Percentiles rank a stretch among this genome's conserved stretches.
Evolutionary conservation across 2,797 vertebrate genomes (phyloP).

Genomic region (Rhynchonycteris naso): DNA sequence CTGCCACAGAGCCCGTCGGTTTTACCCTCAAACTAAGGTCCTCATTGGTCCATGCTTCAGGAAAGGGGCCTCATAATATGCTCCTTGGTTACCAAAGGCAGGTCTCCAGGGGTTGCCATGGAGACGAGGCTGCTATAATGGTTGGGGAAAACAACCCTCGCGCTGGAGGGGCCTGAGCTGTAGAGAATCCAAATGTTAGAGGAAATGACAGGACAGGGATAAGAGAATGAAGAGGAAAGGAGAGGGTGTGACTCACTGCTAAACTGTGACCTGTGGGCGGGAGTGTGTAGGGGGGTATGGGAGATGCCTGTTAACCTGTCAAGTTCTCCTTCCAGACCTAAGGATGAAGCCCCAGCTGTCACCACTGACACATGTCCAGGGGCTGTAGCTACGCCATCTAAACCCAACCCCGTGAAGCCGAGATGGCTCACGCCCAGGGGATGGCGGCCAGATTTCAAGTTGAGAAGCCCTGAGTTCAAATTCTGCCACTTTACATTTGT

Average conservation of each 20-base stretch:
- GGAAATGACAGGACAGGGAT: neutral
- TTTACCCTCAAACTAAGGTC: neutral
- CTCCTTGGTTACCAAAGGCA: neutral
- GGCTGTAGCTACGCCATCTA: neutral
- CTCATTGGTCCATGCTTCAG: neutral
- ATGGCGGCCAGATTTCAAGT: neutral
- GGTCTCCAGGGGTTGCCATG: neutral
- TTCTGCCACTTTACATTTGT: neutral
- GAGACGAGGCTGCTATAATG: neutral
- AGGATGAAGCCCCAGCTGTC: neutral
- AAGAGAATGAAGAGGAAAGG: neutral
- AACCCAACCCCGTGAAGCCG: neutral
- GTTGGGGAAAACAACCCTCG: fast-evolving
- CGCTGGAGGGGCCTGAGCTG: neutral
- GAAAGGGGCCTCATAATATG: neutral
- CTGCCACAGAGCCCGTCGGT: neutral
- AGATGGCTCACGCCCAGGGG: neutral
- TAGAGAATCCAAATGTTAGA: neutral
- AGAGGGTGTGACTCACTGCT: neutral
- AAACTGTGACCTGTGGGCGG: neutral
- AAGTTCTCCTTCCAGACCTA: neutral
- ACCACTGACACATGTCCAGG: neutral
- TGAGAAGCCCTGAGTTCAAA: neutral
- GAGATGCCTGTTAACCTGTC: neutral
- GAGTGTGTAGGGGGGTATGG: neutral